Evolutionary conservation across 1,140 invertebrate species (phyloP).

Genomic region (Drosophila eugracilis): DNA sequence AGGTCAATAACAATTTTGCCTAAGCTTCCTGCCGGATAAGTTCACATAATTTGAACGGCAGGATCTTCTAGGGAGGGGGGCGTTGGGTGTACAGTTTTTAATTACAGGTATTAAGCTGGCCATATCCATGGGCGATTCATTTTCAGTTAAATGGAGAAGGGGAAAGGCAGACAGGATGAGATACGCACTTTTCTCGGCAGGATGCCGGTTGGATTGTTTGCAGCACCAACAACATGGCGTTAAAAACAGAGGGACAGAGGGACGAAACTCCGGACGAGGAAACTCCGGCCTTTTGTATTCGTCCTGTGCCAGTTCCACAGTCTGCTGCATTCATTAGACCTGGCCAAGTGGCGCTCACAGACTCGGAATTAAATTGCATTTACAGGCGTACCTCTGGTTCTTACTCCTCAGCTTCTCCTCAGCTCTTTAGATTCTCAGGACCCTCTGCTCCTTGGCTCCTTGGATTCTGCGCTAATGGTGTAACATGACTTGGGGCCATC

Average conservation of each 20-base stretch:
- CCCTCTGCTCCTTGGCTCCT: neutral
- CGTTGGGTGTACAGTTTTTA: constrained; percentile 62
- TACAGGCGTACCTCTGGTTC: constrained; percentile 42
- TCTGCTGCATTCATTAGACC: constrained; percentile 79
- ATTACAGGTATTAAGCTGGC: constrained; percentile 66
- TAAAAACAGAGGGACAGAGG: too few species aligned
- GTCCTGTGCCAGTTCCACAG: constrained; percentile 74
- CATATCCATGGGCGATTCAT: constrained; percentile 67
- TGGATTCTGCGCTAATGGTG: constrained; percentile 60
- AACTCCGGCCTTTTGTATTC: constrained; percentile 62
- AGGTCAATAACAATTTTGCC: constrained; percentile 62
- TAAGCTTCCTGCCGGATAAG: constrained; percentile 55
- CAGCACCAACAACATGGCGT: constrained; percentile 30
- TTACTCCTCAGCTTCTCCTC: neutral
- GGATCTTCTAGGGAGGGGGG: too few species aligned
- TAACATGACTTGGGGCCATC: constrained; percentile 67
- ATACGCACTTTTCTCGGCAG: constrained; percentile 33
- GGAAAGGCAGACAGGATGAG: constrained; percentile 15
- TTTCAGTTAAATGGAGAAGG: constrained; percentile 29
- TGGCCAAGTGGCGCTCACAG: constrained; percentile 66
- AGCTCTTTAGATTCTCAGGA: too few species aligned
- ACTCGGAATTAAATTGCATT: constrained; percentile 72
- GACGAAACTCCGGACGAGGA: constrained; percentile 10
- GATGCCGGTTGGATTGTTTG: constrained; percentile 26
- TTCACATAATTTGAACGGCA: constrained; percentile 62